Evolutionary conservation across 2,888 invertebrate species (phyloP).

Genomic region (Muschampia plurimacula): DNA sequence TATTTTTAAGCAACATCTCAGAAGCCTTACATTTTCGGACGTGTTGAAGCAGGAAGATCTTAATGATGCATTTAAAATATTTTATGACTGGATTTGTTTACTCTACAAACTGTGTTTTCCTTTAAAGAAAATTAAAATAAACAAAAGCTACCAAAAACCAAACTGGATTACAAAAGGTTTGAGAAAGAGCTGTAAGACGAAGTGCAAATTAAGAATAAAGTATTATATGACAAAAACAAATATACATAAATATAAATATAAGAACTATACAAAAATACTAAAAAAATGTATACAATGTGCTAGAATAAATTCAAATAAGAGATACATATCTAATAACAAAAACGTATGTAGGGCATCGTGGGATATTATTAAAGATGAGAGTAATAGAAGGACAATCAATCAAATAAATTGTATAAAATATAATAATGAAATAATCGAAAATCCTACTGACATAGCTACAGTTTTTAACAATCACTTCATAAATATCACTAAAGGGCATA

Average conservation of each 20-base stretch:
- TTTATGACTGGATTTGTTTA: slow-evolving; percentile 11
- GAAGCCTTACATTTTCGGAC: neutral
- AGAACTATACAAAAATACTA: slow-evolving; percentile 5
- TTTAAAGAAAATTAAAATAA: neutral
- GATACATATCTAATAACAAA: slow-evolving; percentile 4
- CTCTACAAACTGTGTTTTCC: slow-evolving; percentile 18
- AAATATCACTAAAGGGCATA: neutral
- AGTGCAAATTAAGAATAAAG: slow-evolving; percentile 11
- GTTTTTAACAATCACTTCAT: too few species aligned
- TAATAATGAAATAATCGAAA: too few species aligned
- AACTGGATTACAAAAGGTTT: slow-evolving; percentile 21
- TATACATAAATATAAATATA: neutral
- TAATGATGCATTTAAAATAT: slow-evolving; percentile 13
- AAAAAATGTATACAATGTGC: slow-evolving; percentile 9
- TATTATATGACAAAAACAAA: slow-evolving; percentile 11
- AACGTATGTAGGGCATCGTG: slow-evolving; percentile 15
- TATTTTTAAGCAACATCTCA: slow-evolving; percentile 6
- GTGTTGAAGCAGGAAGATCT: neutral
- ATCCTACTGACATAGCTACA: too few species aligned
- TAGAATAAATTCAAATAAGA: neutral
- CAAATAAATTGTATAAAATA: too few species aligned
- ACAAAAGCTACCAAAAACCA: neutral
- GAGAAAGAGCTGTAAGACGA: neutral
- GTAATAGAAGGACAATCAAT: neutral
- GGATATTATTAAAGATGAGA: slow-evolving; percentile 15